Evolutionary conservation across 2,797 vertebrate species (phyloP).

Genomic region (Rallus crepitans): DNA sequence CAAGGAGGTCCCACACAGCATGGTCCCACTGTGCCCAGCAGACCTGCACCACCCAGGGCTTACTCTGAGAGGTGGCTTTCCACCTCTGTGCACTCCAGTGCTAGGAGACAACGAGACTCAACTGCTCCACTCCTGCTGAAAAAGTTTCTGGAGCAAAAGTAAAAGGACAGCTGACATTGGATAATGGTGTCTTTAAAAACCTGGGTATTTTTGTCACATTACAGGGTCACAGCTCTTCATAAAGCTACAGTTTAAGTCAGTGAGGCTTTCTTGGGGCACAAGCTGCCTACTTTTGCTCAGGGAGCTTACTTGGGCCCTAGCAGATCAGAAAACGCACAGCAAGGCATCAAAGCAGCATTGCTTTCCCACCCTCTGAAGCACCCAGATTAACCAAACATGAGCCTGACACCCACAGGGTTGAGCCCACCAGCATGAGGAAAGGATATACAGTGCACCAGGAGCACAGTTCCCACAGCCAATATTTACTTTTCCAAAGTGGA

Average conservation of each 20-base stretch:
- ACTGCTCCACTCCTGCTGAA: neutral
- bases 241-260: neutral
- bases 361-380: neutral
- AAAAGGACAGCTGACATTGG: neutral
- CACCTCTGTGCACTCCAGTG: neutral
- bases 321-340: neutral
- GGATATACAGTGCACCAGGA: neutral
- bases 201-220: neutral
- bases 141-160: neutral
- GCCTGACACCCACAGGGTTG: neutral
- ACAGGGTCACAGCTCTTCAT: neutral
- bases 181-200: neutral
- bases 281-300: neutral
- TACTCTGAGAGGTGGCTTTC: neutral
- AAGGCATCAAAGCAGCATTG: neutral
- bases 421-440: neutral
- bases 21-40: neutral
- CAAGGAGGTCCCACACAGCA: neutral
- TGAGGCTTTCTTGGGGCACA: neutral
- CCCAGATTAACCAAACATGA: neutral
- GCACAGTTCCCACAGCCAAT: neutral
- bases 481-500: conserved; percentile 43
- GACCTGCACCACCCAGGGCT: neutral
- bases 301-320: neutral
- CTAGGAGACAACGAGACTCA: neutral